phyloP scores from a whole-genome alignment of 2,113 vertebrate genomes.

The Microcebus jonahi region DNA sequence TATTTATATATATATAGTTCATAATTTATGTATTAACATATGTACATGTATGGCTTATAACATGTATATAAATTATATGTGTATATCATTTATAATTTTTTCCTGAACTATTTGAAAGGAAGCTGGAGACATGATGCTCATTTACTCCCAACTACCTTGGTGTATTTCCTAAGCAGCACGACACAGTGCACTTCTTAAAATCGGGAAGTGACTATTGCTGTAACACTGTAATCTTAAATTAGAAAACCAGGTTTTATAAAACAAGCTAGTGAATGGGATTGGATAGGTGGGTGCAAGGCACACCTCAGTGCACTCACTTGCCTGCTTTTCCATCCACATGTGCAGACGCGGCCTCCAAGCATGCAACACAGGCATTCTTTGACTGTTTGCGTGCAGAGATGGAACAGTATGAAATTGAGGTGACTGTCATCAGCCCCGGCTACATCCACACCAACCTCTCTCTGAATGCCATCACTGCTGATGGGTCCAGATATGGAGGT shows the following conservation, averaged over 20 bases:
- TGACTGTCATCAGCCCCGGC: conserved; percentile 94
- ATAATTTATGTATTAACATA: too few relatives aligned
- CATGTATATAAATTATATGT: background rate
- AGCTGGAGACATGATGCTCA: background rate
- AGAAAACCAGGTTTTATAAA: background rate
- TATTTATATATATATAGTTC: background rate
- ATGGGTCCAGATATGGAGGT: conserved; percentile 95
- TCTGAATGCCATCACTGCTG: conserved; percentile 91
- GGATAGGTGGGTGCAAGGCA: background rate
- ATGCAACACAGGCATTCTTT: conserved; percentile 97
- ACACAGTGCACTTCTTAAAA: background rate
- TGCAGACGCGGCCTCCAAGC: conserved; percentile 96
- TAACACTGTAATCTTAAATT: background rate
- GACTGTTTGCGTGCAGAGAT: conserved; percentile 96
- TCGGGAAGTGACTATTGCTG: background rate
- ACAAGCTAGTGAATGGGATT: background rate
- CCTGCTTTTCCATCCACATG: background rate
- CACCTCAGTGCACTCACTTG: background rate
- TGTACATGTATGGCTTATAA: background rate
- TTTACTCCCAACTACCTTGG: background rate
- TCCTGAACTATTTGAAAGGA: background rate
- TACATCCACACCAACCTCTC: conserved; percentile 97
- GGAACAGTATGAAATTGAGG: conserved; percentile 87
- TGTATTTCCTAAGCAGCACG: background rate
- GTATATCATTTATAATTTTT: background rate